These are phyloP conservation scores for Blomia tropicalis DNA, from an alignment of 2,888 invertebrate species.

Conservation along the genomic window DNA sequence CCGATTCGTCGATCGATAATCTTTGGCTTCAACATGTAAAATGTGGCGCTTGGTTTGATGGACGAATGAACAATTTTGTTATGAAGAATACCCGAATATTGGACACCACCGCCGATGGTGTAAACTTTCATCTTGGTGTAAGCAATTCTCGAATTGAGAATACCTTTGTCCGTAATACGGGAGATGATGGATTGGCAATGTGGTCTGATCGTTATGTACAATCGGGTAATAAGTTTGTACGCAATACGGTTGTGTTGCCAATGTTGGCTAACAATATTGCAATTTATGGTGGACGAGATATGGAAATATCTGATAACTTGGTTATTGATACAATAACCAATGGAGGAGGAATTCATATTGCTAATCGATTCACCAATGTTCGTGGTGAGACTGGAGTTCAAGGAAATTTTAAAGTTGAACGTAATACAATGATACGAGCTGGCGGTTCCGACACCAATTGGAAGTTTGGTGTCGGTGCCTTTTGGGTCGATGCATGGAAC, in stretches of 20 bases:
- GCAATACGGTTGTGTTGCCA: background rate
- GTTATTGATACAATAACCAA: background rate
- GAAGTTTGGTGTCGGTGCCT: background rate
- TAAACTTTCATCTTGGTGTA: background rate
- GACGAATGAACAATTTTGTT: background rate
- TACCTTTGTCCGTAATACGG: background rate
- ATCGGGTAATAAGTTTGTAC: background rate
- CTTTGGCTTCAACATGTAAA: conserved; percentile 7
- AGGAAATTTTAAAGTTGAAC: background rate
- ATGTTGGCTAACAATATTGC: background rate
- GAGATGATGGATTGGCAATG: conserved; percentile 4
- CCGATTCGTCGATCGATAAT: background rate
- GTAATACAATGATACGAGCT: background rate
- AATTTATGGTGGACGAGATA: background rate
- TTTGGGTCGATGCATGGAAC: background rate
- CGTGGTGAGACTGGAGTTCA: background rate
- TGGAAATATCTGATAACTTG: background rate
- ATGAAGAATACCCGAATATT: background rate
- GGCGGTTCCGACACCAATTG: conserved; percentile 6
- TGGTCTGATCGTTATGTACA: background rate
- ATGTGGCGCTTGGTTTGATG: background rate
- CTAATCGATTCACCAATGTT: background rate
- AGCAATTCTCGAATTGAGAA: background rate
- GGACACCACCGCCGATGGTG: conserved; percentile 3
- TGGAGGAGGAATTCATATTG: background rate